Base-by-base conservation (phyloP, 1,140 invertebrate genomes). In the Bursaphelenchus mucronatus region DNA sequence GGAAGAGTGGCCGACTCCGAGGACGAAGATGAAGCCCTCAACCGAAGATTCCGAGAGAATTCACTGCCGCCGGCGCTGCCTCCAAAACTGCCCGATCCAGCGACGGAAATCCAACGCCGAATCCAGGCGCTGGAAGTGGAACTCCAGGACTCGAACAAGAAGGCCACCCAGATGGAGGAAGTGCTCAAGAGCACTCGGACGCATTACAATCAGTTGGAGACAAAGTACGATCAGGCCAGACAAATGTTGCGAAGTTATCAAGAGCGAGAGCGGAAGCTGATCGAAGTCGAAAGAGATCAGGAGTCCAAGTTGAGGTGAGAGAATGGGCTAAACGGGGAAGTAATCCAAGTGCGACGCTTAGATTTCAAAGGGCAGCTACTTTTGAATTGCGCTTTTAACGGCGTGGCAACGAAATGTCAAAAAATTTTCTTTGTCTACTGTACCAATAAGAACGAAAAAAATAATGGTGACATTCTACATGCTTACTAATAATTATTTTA, bases 281-380 rank as follows among this genome's bases (percentile, higher is more conserved):
- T 81, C 13, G 66, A 72, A 53, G 15, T 79, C 39, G 77, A 79
- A 68, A 79, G 81, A 57, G 64, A 53, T n/a, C 79, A 81, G 45
- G 67, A 77, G 10, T 67, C 75, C 47, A 70, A 74, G 50, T 57
- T 79, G 61, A 66, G 30, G 30, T 30, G 30, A 30, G 30, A 30
- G 30, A 30, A 30, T n/a, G n/a, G n/a, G n/a, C n/a, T n/a, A n/a
- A n/a, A n/a, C n/a, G n/a, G n/a, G n/a, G n/a, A n/a, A n/a, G n/a
- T n/a, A n/a, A n/a, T n/a, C n/a, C n/a, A n/a, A n/a, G n/a, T n/a
- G n/a, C n/a, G n/a, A n/a, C n/a, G n/a, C n/a, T n/a, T n/a, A n/a
- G n/a, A n/a, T n/a, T n/a, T n/a, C n/a, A n/a, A n/a, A n/a, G n/a
- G n/a, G n/a, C n/a, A n/a, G n/a, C n/a, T n/a, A n/a, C n/a, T n/a